Evolutionary conservation across 2,888 invertebrate genomes (phyloP).

Genomic region (Dione juno): DNA sequence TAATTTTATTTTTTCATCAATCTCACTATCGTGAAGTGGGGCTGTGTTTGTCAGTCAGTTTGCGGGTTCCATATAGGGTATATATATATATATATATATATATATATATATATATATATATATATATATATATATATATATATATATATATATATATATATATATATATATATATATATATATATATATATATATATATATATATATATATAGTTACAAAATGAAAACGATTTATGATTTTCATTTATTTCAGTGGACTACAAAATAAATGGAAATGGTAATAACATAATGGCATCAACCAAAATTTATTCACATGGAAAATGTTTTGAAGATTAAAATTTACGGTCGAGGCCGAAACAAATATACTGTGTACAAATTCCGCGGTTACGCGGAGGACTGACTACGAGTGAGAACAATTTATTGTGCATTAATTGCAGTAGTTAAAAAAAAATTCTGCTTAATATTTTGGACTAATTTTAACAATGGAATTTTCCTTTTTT

Average conservation of each 20-base stretch:
- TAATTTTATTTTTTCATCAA: no score
- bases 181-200: no score
- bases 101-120: no score
- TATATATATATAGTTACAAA: no score
- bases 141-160: no score
- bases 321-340: constrained; percentile 39
- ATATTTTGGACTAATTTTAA: neutral
- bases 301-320: constrained; percentile 35
- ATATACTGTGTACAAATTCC: constrained; percentile 19
- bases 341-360: constrained; percentile 23
- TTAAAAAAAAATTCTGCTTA: neutral
- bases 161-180: no score
- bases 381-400: constrained; percentile 4
- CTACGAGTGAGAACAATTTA: constrained; percentile 7
- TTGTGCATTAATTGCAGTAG: constrained; percentile 3
- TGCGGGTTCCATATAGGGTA: no score
- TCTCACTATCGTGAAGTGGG: no score
- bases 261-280: neutral
- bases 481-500: neutral
- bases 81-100: no score
- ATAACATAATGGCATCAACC: neutral
- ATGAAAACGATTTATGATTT: no score
- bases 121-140: no score
- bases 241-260: neutral
- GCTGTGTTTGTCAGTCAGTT: no score